These are phyloP conservation scores for Drosophila elegans DNA, from an alignment of 1,140 invertebrate species.

Conservation along the genomic window DNA sequence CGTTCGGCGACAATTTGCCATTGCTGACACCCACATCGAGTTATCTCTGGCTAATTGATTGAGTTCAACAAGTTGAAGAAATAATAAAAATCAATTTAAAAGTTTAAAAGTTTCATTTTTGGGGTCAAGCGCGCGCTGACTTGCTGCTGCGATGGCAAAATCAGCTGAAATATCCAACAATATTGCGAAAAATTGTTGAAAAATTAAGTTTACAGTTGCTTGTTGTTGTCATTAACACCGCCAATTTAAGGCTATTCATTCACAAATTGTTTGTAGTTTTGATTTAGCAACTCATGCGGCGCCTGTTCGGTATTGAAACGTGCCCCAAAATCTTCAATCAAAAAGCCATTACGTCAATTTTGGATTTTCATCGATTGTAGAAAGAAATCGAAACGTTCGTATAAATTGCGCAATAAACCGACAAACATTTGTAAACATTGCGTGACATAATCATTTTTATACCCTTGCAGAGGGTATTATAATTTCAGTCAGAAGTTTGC, in stretches of 20 bases:
- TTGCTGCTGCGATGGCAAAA: conserved; percentile 51
- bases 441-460: conserved; percentile 78
- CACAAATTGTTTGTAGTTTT: conserved; percentile 66
- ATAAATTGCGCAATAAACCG: conserved; percentile 46
- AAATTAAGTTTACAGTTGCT: conserved; percentile 59
- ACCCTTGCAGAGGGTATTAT: no score
- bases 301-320: conserved; percentile 43
- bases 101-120: conserved; percentile 64
- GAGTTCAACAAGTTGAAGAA: conserved; percentile 77
- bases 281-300: conserved; percentile 68
- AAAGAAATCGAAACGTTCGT: conserved; percentile 33
- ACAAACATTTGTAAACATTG: conserved; percentile 61
- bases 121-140: conserved; percentile 68
- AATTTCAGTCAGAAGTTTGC: no score
- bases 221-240: conserved; percentile 55
- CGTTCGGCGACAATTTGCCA: conserved; percentile 54
- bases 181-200: conserved; percentile 66
- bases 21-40: conserved; percentile 71
- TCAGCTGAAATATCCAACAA: conserved; percentile 13
- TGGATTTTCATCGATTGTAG: conserved; percentile 52
- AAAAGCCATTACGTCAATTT: conserved; percentile 78
- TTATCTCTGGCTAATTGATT: conserved; percentile 79
- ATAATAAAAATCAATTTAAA: conserved; percentile 81
- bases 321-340: conserved; percentile 73
- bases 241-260: conserved; percentile 77